phyloP scores from a whole-genome alignment of 2,113 vertebrate genomes.

The Haplochromis vanheusdeni region DNA sequence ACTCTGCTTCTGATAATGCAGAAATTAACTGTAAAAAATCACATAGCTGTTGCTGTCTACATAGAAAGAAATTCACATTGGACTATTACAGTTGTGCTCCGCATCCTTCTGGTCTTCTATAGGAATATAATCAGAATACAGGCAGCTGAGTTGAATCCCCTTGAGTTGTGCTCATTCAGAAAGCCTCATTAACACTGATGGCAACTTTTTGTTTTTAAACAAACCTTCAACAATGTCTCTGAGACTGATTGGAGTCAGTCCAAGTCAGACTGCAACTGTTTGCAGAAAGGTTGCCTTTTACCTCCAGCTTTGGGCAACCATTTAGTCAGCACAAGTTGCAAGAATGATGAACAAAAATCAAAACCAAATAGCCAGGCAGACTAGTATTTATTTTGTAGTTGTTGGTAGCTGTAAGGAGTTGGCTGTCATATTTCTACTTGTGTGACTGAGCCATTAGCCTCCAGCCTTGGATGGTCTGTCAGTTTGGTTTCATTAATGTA shows the following conservation, averaged over 20 bases:
- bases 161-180: not conserved
- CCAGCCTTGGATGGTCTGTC: not conserved
- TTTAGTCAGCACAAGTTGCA: not conserved
- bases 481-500: not conserved
- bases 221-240: not conserved
- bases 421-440: not conserved
- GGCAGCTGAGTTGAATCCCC: not conserved
- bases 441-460: not conserved
- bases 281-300: not conserved
- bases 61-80: not conserved
- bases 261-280: not conserved
- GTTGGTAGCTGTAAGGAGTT: not conserved
- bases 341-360: not conserved
- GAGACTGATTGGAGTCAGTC: not conserved
- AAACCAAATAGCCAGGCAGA: not conserved
- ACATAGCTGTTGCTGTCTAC: not conserved
- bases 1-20: not conserved
- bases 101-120: accelerated
- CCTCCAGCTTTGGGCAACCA: accelerated
- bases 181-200: not conserved
- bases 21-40: not conserved
- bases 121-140: not conserved
- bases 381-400: not conserved
- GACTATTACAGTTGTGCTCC: accelerated
- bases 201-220: not conserved